These are phyloP conservation scores for Heliconius melpomene DNA, from an alignment of 1,140 invertebrate species.

Conservation along the genomic window DNA sequence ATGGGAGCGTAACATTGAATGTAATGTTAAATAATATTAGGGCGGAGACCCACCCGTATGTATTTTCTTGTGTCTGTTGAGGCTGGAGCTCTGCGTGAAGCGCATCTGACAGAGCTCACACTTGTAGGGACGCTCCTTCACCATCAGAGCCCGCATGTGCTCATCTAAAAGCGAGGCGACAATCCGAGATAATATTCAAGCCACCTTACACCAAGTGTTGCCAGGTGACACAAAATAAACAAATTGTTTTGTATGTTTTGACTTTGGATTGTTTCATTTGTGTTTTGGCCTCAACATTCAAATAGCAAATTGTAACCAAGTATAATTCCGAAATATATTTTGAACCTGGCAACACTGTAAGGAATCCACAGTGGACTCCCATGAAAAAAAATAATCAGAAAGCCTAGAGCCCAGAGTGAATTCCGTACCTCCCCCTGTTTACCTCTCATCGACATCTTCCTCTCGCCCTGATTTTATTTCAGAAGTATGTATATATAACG, in stretches of 20 bases:
- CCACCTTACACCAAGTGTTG: constrained; percentile 36
- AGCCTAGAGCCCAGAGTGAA: constrained; percentile 52
- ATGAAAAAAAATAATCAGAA: background rate
- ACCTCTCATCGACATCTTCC: constrained; percentile 65
- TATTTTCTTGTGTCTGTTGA: constrained; percentile 91
- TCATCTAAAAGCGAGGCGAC: constrained; percentile 80
- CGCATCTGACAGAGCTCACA: constrained; percentile 88
- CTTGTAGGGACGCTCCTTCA: constrained; percentile 87
- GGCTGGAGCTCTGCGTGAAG: constrained; percentile 89
- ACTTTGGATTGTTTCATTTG: background rate
- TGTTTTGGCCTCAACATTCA: background rate
- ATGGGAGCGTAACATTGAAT: background rate
- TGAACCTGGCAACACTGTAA: constrained; percentile 14
- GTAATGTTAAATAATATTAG: constrained; percentile 19
- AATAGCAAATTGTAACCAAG: background rate
- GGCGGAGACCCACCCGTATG: constrained; percentile 85
- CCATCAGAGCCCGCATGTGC: constrained; percentile 81
- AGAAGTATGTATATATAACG: constrained; percentile 35
- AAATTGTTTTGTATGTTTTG: background rate
- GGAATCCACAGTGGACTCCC: constrained; percentile 57
- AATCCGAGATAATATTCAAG: constrained; percentile 50
- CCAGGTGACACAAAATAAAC: constrained; percentile 1
- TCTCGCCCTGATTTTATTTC: constrained; percentile 73
- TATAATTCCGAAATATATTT: background rate
- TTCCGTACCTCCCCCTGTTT: constrained; percentile 77